Evolutionary conservation across 2,113 vertebrate species (phyloP).

Genomic region (Rhizomys pruinosus): DNA sequence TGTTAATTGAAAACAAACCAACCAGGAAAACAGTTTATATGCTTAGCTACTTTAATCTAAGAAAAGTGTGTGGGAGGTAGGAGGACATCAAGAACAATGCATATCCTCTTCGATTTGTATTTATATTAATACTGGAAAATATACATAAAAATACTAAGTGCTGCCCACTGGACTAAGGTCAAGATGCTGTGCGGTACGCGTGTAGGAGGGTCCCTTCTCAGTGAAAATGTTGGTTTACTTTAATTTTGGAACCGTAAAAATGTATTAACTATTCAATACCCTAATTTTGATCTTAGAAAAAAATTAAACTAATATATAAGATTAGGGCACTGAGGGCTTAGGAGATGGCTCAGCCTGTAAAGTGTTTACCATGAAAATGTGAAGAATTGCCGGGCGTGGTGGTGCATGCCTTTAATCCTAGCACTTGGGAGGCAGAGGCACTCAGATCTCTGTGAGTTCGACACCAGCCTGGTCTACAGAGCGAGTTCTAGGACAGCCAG

Average conservation of each 20-base stretch:
- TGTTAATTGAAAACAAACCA: neutral
- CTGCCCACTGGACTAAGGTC: neutral
- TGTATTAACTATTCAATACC: neutral
- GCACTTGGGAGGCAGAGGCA: neutral
- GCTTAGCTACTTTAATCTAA: neutral
- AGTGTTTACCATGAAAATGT: neutral
- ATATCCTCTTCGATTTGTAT: neutral
- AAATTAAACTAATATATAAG: neutral
- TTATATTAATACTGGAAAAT: neutral
- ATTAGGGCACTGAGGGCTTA: neutral
- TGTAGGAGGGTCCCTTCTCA: neutral
- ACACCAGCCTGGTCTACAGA: too few species aligned
- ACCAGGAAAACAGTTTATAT: neutral
- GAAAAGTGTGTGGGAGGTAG: neutral
- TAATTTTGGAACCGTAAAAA: constrained; percentile 2
- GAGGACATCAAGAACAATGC: neutral
- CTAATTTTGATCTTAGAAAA: neutral
- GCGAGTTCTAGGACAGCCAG: too few species aligned
- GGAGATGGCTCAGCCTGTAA: neutral
- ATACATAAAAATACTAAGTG: neutral
- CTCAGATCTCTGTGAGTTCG: too few species aligned
- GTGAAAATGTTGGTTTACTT: neutral
- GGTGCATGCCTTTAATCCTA: neutral
- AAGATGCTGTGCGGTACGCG: neutral
- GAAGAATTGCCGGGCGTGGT: neutral